phyloP scores from a whole-genome alignment of 2,113 vertebrate genomes.

The Mystacornis crossleyi region DNA sequence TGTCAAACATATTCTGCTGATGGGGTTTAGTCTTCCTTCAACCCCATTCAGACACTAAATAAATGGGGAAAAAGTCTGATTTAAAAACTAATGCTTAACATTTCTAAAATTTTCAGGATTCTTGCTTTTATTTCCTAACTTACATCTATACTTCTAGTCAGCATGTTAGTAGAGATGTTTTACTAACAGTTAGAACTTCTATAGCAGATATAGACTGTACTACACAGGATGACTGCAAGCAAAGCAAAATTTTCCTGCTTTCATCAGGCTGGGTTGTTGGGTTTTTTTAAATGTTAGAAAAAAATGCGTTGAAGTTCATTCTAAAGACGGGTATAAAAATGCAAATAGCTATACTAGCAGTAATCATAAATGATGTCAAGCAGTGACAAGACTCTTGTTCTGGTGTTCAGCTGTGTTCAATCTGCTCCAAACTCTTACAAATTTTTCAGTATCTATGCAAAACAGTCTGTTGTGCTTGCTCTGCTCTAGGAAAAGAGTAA shows the following conservation, averaged over 20 bases:
- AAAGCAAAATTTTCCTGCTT: background rate
- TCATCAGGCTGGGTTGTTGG: background rate
- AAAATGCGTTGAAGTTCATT: background rate
- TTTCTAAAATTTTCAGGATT: background rate
- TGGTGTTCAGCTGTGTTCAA: background rate
- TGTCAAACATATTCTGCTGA: background rate
- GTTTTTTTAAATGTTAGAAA: background rate
- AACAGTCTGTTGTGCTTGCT: background rate
- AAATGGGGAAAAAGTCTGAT: background rate
- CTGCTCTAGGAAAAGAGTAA: background rate
- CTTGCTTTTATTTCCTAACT: background rate
- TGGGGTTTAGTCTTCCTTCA: background rate
- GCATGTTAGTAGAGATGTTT: background rate
- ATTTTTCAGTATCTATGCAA: background rate
- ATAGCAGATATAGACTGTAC: background rate
- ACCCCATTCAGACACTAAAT: background rate
- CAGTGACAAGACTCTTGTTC: background rate
- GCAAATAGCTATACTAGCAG: background rate
- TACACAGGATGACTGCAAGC: background rate
- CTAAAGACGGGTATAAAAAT: background rate
- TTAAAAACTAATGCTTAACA: background rate
- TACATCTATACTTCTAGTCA: background rate
- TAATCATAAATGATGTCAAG: background rate
- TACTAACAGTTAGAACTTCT: background rate
- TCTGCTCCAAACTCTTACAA: background rate